Percentiles rank a stretch among this genome's conserved stretches.
Evolutionary conservation across 2,888 invertebrate genomes (phyloP).

Genomic region (Netelia virgata): DNA sequence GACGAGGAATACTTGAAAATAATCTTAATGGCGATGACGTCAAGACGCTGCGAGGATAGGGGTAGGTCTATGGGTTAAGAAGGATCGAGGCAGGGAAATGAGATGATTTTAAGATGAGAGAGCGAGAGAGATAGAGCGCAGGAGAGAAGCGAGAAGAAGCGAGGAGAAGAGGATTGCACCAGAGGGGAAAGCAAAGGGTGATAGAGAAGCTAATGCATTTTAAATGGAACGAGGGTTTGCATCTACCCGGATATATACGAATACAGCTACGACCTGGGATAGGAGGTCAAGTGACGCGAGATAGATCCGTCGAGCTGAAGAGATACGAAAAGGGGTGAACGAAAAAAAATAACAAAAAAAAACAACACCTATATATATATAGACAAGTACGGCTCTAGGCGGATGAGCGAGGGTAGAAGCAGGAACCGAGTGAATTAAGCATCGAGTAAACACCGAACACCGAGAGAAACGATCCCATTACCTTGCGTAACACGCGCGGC

Average conservation of each 20-base stretch:
- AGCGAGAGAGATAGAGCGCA: not conserved
- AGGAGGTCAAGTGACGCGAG: slow-evolving; percentile 52
- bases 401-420: too few species aligned
- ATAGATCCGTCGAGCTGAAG: slow-evolving; percentile 33
- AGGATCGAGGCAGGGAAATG: slow-evolving; percentile 38
- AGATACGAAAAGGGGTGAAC: slow-evolving; percentile 45
- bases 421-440: too few species aligned
- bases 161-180: slow-evolving; percentile 46
- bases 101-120: slow-evolving; percentile 3
- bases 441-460: too few species aligned
- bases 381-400: too few species aligned
- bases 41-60: slow-evolving; percentile 50
- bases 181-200: slow-evolving; percentile 56
- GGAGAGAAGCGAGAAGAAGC: slow-evolving; percentile 29
- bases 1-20: slow-evolving; percentile 67
- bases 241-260: slow-evolving; percentile 57
- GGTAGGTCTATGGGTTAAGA: slow-evolving; percentile 19
- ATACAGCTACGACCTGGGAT: not conserved
- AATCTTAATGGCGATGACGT: slow-evolving; percentile 73
- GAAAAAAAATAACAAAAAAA: slow-evolving; percentile 26
- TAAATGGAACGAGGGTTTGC: slow-evolving; percentile 73
- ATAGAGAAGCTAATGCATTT: slow-evolving; percentile 76
- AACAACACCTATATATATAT: slow-evolving; percentile 40
- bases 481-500: too few species aligned
- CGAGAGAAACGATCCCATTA: too few species aligned